Conservation (phyloP, 2,797 vertebrate genomes). For the Staurois parvus region DNA sequence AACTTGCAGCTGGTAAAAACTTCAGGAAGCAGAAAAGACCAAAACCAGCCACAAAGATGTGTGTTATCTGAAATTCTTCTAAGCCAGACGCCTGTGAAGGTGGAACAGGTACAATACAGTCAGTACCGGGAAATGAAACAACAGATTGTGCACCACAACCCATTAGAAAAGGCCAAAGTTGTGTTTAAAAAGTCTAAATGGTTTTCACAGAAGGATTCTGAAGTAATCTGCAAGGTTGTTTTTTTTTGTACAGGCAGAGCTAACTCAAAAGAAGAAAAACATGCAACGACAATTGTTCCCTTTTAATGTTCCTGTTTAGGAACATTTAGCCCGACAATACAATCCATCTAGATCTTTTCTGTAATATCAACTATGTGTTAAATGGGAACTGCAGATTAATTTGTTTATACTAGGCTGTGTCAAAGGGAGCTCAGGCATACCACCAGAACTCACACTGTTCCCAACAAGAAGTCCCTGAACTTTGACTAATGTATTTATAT, state of each 20-base stretch:
- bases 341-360: background rate
- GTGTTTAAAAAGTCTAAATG: background rate
- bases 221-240: background rate
- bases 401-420: too few relatives aligned
- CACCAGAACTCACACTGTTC: background rate
- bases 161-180: conserved; percentile 6
- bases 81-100: conserved; percentile 35
- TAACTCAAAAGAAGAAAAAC: background rate
- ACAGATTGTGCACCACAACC: conserved; percentile 54
- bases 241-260: background rate
- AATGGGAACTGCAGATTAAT: too few relatives aligned
- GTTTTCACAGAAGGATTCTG: background rate
- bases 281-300: conserved; percentile 12
- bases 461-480: too few relatives aligned
- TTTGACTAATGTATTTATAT: too few relatives aligned
- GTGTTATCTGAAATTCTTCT: conserved; percentile 32
- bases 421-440: background rate
- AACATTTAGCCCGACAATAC: background rate
- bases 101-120: conserved; percentile 54
- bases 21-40: conserved; percentile 43
- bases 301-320: conserved; percentile 34
- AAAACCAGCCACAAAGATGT: conserved; percentile 44
- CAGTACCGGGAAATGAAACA: conserved; percentile 47
- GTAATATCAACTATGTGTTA: background rate
- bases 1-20: conserved; percentile 36